Base-by-base conservation (phyloP, 2,888 invertebrate genomes). In the Andrena bucephala region DNA sequence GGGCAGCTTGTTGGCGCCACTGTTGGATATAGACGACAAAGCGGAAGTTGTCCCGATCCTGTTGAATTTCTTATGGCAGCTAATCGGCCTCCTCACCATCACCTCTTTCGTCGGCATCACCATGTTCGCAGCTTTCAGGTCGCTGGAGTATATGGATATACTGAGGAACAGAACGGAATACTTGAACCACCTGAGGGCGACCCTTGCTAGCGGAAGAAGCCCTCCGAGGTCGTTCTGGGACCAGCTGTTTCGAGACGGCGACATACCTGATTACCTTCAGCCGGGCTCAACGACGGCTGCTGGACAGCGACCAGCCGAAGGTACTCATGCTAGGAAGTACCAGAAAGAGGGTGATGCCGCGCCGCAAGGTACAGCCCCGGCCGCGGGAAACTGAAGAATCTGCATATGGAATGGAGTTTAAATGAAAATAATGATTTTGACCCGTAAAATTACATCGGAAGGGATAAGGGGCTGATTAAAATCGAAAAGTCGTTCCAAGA, bases 1-100 rank as follows among this genome's bases (percentile, higher is more conserved):
- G 10, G 94, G 94, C 1, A 88, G 87, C 27, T 29, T 93, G 0
- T 48, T 93, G 5, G 92, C 91, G 0, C 91, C 94, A 0, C 59
- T 94, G 2, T 87, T 89, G 7, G 60, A 70, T 0, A 67, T 80
- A 4, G 20, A 42, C 2, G 33, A 20, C 0, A 52, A 81, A 6
- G 68, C 63, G n/a, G 48, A 68, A 0, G 2, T 24, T 4, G 13
- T 24, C 1, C 27, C 59, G 2, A 72, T 89, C 42, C 54, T 89
- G 10, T 50, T 87, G 50, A 85, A 88, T 65, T 73, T 91, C 27
- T 77, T 71, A 0, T 92, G 92, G 92, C 92, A 92, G 79, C 16
- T 89, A 48, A 84, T 90, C 6, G 87, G 89, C 60, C 60, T 92
- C 24, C n/a, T 86, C n/a, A 66, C 72, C 2, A 60, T 90, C 6